Evolutionary conservation across 2,888 invertebrate genomes (phyloP).

Genomic region (Drosophila anomelani): DNA sequence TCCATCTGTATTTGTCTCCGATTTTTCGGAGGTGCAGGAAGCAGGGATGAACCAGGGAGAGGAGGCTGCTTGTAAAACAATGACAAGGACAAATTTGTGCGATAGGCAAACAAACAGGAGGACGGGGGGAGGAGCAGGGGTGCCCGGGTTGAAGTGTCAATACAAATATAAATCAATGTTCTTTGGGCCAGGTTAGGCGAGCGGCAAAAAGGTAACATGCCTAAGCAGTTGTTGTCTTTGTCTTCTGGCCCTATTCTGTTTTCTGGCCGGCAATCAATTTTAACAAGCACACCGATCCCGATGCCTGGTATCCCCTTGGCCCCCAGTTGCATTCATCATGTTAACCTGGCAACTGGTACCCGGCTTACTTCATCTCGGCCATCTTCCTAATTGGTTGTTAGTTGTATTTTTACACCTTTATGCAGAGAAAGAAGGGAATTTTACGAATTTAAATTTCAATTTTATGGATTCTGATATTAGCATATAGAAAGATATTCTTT

Average conservation of each 20-base stretch:
- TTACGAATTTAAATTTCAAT: neutral
- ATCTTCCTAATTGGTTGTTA: slow-evolving; percentile 45
- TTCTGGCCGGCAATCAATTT: slow-evolving; percentile 65
- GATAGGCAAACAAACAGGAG: slow-evolving; percentile 42
- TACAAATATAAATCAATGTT: slow-evolving; percentile 77
- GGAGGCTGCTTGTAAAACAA: slow-evolving; percentile 64
- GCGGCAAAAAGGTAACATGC: slow-evolving; percentile 59
- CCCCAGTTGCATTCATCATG: slow-evolving; percentile 46
- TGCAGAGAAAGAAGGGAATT: neutral
- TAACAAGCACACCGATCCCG: slow-evolving; percentile 58
- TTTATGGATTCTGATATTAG: neutral
- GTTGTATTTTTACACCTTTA: slow-evolving; percentile 23
- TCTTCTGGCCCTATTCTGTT: slow-evolving; percentile 24
- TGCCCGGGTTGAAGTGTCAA: slow-evolving; percentile 62
- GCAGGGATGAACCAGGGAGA: neutral
- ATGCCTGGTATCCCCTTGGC: neutral
- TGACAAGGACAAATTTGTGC: slow-evolving; percentile 74
- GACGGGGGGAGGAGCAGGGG: neutral
- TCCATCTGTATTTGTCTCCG: slow-evolving; percentile 7
- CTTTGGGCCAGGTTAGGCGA: slow-evolving; percentile 4
- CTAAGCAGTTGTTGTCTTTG: slow-evolving; percentile 38
- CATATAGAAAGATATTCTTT: too few species aligned
- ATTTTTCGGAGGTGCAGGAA: slow-evolving; percentile 1
- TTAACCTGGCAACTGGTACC: slow-evolving; percentile 17
- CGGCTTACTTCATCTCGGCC: slow-evolving; percentile 13